Base-by-base conservation (phyloP, 2,113 vertebrate species). In the Lontra canadensis region DNA sequence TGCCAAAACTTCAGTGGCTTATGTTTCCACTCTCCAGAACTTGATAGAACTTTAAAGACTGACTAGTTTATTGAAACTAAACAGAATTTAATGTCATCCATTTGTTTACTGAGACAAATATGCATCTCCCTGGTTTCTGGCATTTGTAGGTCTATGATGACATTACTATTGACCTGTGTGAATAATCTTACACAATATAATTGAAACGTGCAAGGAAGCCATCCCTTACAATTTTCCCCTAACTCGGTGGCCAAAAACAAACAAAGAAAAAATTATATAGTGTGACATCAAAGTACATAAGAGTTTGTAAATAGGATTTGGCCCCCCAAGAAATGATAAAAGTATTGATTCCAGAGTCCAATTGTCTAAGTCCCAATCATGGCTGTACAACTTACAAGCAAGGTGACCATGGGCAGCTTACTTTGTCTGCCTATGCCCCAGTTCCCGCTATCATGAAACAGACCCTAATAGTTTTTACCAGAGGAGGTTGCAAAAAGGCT, bases 1-100 rank as follows among this genome's bases (percentile, higher is more conserved):
- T 49, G 17, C 13, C 12, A 0, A 84, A 96, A 90, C 2, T 80
- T 52, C 6, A 21, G 10, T 20, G 39, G 6, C 3, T 79, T 76
- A 31, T 88, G 5, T 29, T 63, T 95, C 20, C 4, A 84, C 11
- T 2, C 20, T 69, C 42, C 55, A n/a, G 34, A 74, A 80, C 49
- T 20, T 83, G 52, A 78, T 79, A 36, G 20, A 79, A 95, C 23
- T 84, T 97, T 88, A 85, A 87, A 82, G 69, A 73, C 52, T 59
- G 61, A 73, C 52, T 73, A 63, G 9, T 2, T 76, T 63, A 1
- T 79, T 63, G 36, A 86, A 86, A 52, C 20, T 21, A 74, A 92
- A 63, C 21, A 47, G 29, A 89, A 74, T 61, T 69, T 80, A 61
- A n/a, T 90, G 0, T 61, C 18, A 47, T 83, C 13, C 21, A 90